Base-by-base conservation (phyloP, 2,888 invertebrate species). In the Melinaea menophilus region DNA sequence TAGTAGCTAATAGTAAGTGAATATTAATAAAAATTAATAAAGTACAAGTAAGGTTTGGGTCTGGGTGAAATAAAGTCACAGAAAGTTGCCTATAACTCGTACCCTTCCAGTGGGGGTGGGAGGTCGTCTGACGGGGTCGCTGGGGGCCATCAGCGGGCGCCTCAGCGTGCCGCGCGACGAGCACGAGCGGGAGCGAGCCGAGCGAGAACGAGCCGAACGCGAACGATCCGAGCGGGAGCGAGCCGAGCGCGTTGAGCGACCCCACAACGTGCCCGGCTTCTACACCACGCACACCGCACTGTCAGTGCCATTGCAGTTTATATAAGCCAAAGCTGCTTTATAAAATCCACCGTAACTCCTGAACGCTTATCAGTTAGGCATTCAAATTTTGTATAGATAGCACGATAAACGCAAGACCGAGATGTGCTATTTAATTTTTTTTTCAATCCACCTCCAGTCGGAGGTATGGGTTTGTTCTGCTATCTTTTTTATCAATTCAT, bases 241-340 rank as follows among this genome's bases (percentile, higher is more conserved):
- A 11, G 51, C n/a, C 12, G 46, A 86, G 33, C 84, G 77, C 81
- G 88, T 1, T 76, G 87, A 87, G 77, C 81, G 88, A 1, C 86
- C 88, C 35, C 88, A 86, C 76, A 85, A 89, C 79, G 86, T 88
- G 76, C 88, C 89, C 72, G 88, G 87, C 68, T 88, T 90, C 80
- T 88, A 90, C 73, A 78, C 84, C 69, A 82, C 71, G 59, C 82
- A 84, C 70, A 78, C 82, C 9, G 80, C 84, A 12, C 79, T 85
- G 86, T 87, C 22, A 79, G 85, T 80, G 12, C 58, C 22, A n/a
- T n/a, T n/a, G n/a, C n/a, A n/a, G n/a, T n/a, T n/a, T n/a, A n/a
- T n/a, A n/a, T n/a, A n/a, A n/a, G n/a, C n/a, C n/a, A n/a, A n/a
- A n/a, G n/a, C n/a, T n/a, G n/a, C n/a, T n/a, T n/a, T n/a, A n/a